phyloP scores from a whole-genome alignment of 2,888 invertebrate genomes.

The Theristus sp. region DNA sequence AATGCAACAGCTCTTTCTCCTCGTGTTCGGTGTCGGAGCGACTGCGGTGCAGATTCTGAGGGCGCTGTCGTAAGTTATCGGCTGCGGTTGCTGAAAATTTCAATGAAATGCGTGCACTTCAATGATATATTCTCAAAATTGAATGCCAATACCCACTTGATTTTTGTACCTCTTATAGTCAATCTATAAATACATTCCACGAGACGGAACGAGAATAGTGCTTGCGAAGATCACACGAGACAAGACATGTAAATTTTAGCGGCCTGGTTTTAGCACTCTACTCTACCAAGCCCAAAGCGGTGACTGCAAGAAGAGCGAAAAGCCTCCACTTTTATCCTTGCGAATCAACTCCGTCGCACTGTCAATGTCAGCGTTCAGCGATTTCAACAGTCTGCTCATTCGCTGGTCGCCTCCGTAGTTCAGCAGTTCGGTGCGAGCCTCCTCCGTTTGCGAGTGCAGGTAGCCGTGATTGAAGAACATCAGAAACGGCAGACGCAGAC shows the following conservation, averaged over 20 bases:
- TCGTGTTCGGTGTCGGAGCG: slow-evolving; percentile 1
- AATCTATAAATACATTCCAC: too few species aligned
- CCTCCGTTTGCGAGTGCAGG: slow-evolving; percentile 12
- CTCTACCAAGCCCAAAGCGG: too few species aligned
- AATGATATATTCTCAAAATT: too few species aligned
- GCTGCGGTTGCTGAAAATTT: neutral
- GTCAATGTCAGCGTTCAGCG: neutral
- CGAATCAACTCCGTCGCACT: too few species aligned
- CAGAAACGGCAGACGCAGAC: slow-evolving; percentile 28
- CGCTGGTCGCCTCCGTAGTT: neutral
- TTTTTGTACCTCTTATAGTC: too few species aligned
- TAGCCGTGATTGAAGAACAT: slow-evolving; percentile 30
- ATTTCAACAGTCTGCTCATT: neutral
- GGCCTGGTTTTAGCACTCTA: too few species aligned
- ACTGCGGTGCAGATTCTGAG: slow-evolving; percentile 1
- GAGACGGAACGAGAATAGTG: too few species aligned
- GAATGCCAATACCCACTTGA: too few species aligned
- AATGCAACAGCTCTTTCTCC: slow-evolving; percentile 16
- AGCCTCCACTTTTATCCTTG: too few species aligned
- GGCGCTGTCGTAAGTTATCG: neutral
- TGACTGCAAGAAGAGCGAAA: too few species aligned
- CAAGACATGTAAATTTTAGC: too few species aligned
- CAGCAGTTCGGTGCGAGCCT: slow-evolving; percentile 26
- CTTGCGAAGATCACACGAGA: too few species aligned
- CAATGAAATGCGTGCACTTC: slow-evolving; percentile 2